A percentile compares a stretch with the other conserved stretches of the same genome.
phyloP scores from a whole-genome alignment of 2,888 invertebrate species.

The Gymnocheta viridis region DNA sequence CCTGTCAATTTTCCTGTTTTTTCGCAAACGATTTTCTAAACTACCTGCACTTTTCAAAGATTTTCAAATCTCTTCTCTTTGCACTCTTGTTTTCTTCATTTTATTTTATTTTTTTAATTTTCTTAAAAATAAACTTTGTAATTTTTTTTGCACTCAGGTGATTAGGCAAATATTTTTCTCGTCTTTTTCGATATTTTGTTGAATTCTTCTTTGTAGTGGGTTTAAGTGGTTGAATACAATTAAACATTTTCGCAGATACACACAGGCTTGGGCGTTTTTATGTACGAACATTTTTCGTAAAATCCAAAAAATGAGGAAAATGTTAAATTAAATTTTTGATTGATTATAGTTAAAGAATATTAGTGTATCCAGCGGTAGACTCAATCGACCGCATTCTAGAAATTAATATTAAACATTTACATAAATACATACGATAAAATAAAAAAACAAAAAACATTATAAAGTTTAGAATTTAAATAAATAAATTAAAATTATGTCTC shows the following conservation, averaged over 20 bases:
- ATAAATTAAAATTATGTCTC: too few species aligned
- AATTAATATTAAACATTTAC: too few species aligned
- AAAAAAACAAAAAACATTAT: too few species aligned
- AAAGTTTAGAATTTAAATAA: too few species aligned
- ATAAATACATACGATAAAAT: too few species aligned
- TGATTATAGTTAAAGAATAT: too few species aligned
- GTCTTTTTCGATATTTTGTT: constrained; percentile 18
- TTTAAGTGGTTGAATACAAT: constrained; percentile 40
- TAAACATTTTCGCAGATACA: constrained; percentile 2
- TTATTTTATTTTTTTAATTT: constrained; percentile 7
- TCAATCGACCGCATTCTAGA: too few species aligned
- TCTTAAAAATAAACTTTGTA: constrained; percentile 49
- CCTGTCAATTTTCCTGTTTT: background rate
- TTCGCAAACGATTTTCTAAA: background rate
- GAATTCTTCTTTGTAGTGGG: constrained; percentile 8
- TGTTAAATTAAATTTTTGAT: too few species aligned
- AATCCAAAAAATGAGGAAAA: too few species aligned
- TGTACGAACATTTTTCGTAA: background rate
- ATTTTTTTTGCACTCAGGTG: constrained; percentile 65
- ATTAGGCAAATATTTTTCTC: constrained; percentile 56
- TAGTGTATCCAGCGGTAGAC: too few species aligned
- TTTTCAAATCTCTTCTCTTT: background rate
- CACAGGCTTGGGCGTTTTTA: background rate
- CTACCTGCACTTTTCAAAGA: background rate
- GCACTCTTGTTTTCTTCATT: background rate